phyloP scores from a whole-genome alignment of 1,140 invertebrate genomes.

The Anoplophora glabripennis region DNA sequence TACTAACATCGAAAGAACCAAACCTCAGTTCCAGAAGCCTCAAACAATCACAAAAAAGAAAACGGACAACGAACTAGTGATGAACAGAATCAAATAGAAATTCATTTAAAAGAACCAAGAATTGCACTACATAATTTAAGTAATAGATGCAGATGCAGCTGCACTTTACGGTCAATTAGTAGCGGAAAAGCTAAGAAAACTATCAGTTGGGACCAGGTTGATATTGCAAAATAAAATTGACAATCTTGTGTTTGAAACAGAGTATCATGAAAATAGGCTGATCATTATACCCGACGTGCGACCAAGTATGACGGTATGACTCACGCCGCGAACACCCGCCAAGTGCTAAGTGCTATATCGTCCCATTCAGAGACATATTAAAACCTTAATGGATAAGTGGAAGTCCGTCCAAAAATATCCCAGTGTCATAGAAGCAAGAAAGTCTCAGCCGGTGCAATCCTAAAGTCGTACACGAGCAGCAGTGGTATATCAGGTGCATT shows the following conservation, averaged over 20 bases:
- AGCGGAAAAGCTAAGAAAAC: constrained; percentile 2
- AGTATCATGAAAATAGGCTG: not conserved
- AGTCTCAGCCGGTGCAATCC: no score
- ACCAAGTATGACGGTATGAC: no score
- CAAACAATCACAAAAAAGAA: not conserved
- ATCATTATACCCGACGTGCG: no score
- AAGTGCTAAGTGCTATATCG: no score
- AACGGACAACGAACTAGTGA: not conserved
- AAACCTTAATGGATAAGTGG: no score
- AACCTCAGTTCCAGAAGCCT: not conserved
- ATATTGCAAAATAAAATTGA: constrained; percentile 13
- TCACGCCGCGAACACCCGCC: no score
- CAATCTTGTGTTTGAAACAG: constrained; percentile 11
- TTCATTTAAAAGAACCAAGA: not conserved
- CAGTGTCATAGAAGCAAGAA: no score
- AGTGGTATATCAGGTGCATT: no score
- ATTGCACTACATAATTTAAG: not conserved
- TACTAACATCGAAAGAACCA: not conserved
- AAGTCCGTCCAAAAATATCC: no score
- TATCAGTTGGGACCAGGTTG: not conserved
- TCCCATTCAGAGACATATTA: no score
- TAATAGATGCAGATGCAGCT: not conserved
- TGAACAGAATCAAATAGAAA: not conserved
- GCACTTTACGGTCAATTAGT: constrained; percentile 2
- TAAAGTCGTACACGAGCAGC: no score